Conservation (phyloP, 2,113 vertebrate genomes). For the Promerops cafer region DNA sequence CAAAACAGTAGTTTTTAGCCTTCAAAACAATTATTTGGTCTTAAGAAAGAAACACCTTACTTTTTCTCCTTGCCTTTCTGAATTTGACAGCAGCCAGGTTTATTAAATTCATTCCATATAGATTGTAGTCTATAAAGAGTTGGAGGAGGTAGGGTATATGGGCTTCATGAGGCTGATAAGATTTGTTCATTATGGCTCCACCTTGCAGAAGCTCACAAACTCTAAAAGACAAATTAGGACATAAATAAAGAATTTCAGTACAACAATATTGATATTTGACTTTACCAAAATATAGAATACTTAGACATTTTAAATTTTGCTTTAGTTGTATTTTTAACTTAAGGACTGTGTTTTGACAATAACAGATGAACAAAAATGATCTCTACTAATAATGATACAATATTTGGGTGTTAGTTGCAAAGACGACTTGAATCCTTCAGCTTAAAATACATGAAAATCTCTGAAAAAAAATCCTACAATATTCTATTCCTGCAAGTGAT, state of each 20-base stretch:
- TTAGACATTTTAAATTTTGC: neutral
- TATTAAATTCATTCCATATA: slow-evolving; percentile 98
- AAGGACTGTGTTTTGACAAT: neutral
- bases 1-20: neutral
- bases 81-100: slow-evolving; percentile 93
- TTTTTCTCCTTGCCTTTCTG: slow-evolving; percentile 79
- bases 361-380: neutral
- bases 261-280: neutral
- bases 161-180: slow-evolving; percentile 94
- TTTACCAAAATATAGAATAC: neutral
- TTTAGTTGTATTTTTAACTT: neutral
- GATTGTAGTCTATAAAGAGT: slow-evolving; percentile 98
- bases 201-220: slow-evolving; percentile 96
- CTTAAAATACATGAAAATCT: neutral
- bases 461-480: neutral
- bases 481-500: neutral
- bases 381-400: neutral
- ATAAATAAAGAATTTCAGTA: neutral
- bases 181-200: slow-evolving; percentile 98
- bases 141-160: slow-evolving; percentile 98
- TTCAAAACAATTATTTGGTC: neutral
- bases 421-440: neutral
- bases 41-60: slow-evolving; percentile 72
- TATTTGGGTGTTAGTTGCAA: neutral
- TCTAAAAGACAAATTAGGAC: slow-evolving; percentile 67